A percentile compares a stretch with the other conserved stretches of the same genome.
phyloP scores from a whole-genome alignment of 2,888 invertebrate species.

The Caenorhabditis sp. region DNA sequence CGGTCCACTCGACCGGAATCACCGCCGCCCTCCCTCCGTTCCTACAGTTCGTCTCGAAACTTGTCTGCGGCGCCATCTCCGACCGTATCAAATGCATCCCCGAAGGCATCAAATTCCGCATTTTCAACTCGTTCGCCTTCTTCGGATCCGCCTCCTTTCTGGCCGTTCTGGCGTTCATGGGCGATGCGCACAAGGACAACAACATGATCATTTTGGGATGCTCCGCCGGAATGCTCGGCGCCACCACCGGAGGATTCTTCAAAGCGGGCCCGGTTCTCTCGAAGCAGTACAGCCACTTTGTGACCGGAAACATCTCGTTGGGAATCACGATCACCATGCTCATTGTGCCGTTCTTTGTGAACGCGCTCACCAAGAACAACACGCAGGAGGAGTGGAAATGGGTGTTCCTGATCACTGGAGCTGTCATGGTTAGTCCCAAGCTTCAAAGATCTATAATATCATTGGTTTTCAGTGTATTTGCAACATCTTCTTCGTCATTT shows the following conservation, averaged over 20 bases:
- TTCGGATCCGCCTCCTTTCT: conserved; percentile 70
- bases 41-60: conserved; percentile 74
- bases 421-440: conserved; percentile 68
- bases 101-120: conserved; percentile 75
- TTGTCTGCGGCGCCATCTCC: conserved; percentile 67
- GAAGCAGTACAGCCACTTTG: conserved; percentile 77
- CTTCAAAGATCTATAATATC: too few relatives aligned
- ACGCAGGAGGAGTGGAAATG: conserved; percentile 74
- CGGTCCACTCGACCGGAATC: conserved; percentile 74
- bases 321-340: conserved; percentile 76
- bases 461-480: conserved; percentile 67
- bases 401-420: conserved; percentile 68
- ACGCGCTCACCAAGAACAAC: conserved; percentile 69
- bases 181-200: conserved; percentile 58
- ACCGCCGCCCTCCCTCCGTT: conserved; percentile 77
- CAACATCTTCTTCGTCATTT: conserved; percentile 70
- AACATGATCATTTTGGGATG: conserved; percentile 65
- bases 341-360: conserved; percentile 73
- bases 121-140: conserved; percentile 78
- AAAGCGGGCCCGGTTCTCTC: conserved; percentile 76
- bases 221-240: conserved; percentile 69
- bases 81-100: conserved; percentile 72
- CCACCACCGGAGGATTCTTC: conserved; percentile 77
- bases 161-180: conserved; percentile 72
- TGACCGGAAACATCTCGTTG: conserved; percentile 77